Evolutionary conservation across 2,113 vertebrate genomes (phyloP).

Genomic region (Cavia aperea): DNA sequence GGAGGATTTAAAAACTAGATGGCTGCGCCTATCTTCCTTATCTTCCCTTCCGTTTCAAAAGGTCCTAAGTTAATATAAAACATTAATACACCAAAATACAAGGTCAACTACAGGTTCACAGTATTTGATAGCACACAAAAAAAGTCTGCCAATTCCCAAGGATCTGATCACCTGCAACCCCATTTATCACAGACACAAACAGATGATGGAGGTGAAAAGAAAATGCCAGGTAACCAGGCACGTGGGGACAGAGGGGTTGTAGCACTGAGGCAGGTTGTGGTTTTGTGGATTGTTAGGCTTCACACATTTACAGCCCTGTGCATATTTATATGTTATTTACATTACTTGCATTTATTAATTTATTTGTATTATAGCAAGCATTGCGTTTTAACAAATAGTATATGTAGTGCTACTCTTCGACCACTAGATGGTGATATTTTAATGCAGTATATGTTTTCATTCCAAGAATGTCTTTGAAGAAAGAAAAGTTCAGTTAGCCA

Average conservation of each 20-base stretch:
- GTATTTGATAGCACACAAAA: neutral
- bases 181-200: neutral
- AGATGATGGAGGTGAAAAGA: neutral
- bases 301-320: neutral
- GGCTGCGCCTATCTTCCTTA: neutral
- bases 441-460: neutral
- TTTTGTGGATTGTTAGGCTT: neutral
- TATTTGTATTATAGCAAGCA: neutral
- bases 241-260: neutral
- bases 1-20: neutral
- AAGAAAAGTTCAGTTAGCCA: neutral
- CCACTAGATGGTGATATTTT: slow-evolving; percentile 53
- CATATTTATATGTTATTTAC: neutral
- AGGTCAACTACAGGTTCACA: neutral
- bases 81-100: neutral
- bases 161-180: neutral
- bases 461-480: slow-evolving; percentile 15
- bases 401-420: neutral
- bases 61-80: neutral
- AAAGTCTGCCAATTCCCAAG: neutral
- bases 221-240: neutral
- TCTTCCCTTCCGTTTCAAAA: neutral
- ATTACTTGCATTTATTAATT: neutral
- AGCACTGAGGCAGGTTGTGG: neutral
- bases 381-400: neutral